Percentiles rank a stretch among this genome's conserved stretches.
These are phyloP conservation scores for Drosophila aff. DNA, from an alignment of 1,140 invertebrate genomes.

Conservation along the genomic window DNA sequence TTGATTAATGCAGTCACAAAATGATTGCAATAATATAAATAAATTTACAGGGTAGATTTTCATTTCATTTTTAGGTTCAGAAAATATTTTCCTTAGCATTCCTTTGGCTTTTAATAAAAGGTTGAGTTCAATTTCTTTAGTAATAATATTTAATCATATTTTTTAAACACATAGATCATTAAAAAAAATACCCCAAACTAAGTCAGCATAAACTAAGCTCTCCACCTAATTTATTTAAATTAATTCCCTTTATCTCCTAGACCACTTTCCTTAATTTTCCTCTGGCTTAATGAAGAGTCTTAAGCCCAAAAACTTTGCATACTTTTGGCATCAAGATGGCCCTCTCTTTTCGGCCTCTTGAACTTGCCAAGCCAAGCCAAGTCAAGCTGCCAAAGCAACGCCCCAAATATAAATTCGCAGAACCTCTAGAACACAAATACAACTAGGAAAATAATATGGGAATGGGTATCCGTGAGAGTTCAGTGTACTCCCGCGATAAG, in stretches of 20 bases:
- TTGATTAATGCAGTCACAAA: not conserved
- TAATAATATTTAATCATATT: not conserved
- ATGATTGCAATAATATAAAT: not conserved
- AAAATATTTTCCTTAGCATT: too few species aligned
- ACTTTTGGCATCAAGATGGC: conserved; percentile 54
- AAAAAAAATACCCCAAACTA: not conserved
- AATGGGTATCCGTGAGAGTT: conserved; percentile 48
- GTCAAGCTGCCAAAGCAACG: conserved; percentile 45
- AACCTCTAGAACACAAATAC: conserved; percentile 14
- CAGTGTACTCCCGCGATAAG: conserved; percentile 76
- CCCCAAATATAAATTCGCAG: conserved; percentile 59
- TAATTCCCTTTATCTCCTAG: not conserved
- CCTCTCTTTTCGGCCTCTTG: conserved; percentile 26
- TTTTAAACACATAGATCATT: not conserved
- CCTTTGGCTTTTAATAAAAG: too few species aligned
- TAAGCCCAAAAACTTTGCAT: conserved; percentile 47
- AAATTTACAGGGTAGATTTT: not conserved
- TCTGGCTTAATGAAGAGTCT: conserved; percentile 4
- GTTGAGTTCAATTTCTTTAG: not conserved
- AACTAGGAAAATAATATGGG: conserved; percentile 2
- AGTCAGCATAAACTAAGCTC: not conserved
- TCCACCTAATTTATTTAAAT: not conserved
- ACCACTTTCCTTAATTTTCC: not conserved
- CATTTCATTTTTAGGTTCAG: too few species aligned
- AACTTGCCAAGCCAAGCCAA: conserved; percentile 33